Base-by-base conservation (phyloP, 2,888 invertebrate species). In the Ormyrus pomaceus region DNA sequence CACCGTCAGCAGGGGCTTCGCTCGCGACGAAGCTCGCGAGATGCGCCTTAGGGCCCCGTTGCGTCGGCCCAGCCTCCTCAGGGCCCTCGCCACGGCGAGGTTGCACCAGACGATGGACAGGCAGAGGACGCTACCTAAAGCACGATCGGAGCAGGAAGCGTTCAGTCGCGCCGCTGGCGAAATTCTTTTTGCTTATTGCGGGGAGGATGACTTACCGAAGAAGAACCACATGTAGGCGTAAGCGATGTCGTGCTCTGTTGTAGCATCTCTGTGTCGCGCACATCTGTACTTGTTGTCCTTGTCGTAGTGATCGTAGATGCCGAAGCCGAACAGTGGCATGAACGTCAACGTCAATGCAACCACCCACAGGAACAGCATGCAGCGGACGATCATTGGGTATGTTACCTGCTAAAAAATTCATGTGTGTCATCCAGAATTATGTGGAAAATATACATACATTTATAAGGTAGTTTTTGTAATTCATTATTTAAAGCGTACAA, bases 41-140 rank as follows among this genome's bases (percentile, higher is more conserved):
- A 88, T 87, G 58, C 88, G 86, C 34, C 89, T 85, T 11, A 90
- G 84, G 19, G 85, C 87, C 34, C 87, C 89, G n/a, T 86, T 84
- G 5, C 86, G 86, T 7, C 86, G 86, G 61, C 90, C 89, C 68
- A 95, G 92, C 79, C 93, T 93, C 87, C 93, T 95, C 81, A 97
- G 92, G 53, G 95, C 95, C 82, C 94, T 92, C 81, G 96, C 95
- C 79, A 97, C 96, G 9, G 95, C 95, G 86, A 96, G 91, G 91
- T 97, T 97, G 91, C 96, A 96, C 90, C 94, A 94, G 77, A 96
- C 96, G 87, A 97, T 95, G 80, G 95, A 93, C 58, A 94, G 85
- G 89, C 95, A 95, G 69, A 97, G 92, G 19, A 94, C 86, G 0
- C 94, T 94, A 55, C 96, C 96, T 96, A 91, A 11, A 88, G 84